phyloP scores from a whole-genome alignment of 2,113 vertebrate genomes.

The Chloebia gouldiae region DNA sequence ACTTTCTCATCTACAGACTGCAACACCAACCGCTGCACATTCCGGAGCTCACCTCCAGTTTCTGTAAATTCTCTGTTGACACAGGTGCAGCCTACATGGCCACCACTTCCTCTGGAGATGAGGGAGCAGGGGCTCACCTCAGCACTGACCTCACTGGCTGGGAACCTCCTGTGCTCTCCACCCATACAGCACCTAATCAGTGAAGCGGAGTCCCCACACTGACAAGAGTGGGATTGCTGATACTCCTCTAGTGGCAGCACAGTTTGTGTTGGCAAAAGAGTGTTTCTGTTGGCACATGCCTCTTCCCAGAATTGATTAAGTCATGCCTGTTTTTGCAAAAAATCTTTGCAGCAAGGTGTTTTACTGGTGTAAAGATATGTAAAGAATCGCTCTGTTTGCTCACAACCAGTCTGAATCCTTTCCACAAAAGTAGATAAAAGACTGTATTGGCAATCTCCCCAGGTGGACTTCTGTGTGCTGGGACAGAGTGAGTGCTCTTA shows the following conservation, averaged over 20 bases:
- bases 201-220: not conserved
- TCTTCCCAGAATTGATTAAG: constrained; percentile 15
- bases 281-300: constrained; percentile 48
- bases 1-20: not conserved
- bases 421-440: not conserved
- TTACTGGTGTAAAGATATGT: not conserved
- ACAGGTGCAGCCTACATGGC: not conserved
- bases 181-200: not conserved
- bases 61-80: not conserved
- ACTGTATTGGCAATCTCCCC: not conserved
- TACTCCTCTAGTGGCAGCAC: not conserved
- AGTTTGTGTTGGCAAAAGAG: constrained; percentile 19
- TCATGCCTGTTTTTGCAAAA: not conserved
- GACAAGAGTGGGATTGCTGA: not conserved
- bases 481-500: not conserved
- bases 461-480: not conserved
- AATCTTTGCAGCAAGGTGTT: constrained; percentile 19
- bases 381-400: not conserved
- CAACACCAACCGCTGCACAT: fast-evolving
- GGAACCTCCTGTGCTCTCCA: not conserved
- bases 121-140: not conserved
- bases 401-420: not conserved
- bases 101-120: not conserved
- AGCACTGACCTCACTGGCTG: not conserved
- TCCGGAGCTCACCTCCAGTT: not conserved